Conservation (phyloP, 2,888 invertebrate species). For the Dolichopus griseipennis region DNA sequence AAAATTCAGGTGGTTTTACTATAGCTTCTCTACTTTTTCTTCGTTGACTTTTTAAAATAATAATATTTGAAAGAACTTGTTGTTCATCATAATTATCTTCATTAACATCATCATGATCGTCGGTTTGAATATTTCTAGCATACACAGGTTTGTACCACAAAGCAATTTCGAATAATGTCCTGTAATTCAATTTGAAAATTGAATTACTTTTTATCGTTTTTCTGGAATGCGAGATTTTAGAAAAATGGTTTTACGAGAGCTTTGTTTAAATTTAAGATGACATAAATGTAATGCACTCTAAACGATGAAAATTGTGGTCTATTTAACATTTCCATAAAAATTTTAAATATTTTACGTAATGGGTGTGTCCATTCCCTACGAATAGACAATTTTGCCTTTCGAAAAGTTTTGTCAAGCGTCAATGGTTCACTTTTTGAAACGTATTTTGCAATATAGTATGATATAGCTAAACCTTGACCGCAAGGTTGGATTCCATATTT, state of each 20-base stretch:
- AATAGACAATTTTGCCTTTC: neutral
- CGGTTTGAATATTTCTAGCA: too few relatives aligned
- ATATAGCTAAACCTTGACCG: slow-evolving; percentile 25
- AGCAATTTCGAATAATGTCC: too few relatives aligned
- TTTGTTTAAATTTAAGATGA: slow-evolving; percentile 19
- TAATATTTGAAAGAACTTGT: too few relatives aligned
- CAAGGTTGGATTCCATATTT: slow-evolving; percentile 29
- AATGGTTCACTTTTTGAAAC: slow-evolving; percentile 8
- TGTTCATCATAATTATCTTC: too few relatives aligned
- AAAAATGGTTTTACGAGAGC: slow-evolving; percentile 21
- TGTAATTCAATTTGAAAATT: too few relatives aligned
- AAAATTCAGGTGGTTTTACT: too few relatives aligned
- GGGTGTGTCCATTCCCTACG: slow-evolving; percentile 23
- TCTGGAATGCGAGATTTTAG: slow-evolving; percentile 24
- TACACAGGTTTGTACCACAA: too few relatives aligned
- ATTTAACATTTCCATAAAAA: slow-evolving; percentile 28
- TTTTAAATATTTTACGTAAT: slow-evolving; percentile 25
- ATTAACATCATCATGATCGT: too few relatives aligned
- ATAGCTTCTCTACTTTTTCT: too few relatives aligned
- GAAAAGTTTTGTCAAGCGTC: slow-evolving; percentile 22
- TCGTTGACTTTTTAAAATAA: too few relatives aligned
- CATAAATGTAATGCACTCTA: slow-evolving; percentile 28
- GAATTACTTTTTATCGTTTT: slow-evolving; percentile 24
- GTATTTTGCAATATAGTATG: slow-evolving; percentile 17
- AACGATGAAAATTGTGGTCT: slow-evolving; percentile 28